Conservation (phyloP, 2,888 invertebrate species). For the Adineta ricciae region DNA sequence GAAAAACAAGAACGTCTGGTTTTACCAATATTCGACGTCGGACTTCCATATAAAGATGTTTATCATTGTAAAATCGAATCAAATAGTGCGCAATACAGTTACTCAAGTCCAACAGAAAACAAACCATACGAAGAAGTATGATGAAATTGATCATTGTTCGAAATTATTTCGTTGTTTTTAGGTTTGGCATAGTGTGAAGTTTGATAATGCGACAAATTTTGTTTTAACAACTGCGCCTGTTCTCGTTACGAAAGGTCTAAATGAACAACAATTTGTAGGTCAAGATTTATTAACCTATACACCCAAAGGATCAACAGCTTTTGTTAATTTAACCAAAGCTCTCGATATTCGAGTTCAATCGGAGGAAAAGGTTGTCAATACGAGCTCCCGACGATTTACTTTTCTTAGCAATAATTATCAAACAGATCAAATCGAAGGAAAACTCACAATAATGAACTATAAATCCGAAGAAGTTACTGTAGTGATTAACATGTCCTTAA, state of each 20-base stretch:
- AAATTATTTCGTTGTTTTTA: background rate
- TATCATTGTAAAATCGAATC: background rate
- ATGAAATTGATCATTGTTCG: background rate
- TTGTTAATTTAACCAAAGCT: conserved; percentile 14
- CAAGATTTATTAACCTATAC: conserved; percentile 7
- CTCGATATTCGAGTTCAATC: background rate
- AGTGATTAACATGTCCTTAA: background rate
- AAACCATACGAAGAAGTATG: background rate
- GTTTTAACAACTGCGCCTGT: background rate
- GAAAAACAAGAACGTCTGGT: background rate
- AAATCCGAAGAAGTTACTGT: background rate
- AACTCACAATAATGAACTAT: background rate
- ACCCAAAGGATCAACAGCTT: background rate
- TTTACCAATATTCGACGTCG: background rate
- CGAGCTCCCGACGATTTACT: background rate
- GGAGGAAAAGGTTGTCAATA: background rate
- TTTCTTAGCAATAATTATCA: background rate
- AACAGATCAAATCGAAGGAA: background rate
- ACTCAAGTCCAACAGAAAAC: background rate
- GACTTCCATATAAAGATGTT: conserved; percentile 5
- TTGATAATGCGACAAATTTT: background rate
- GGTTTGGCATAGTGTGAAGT: conserved; percentile 15
- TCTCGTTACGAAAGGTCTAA: background rate
- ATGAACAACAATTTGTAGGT: background rate
- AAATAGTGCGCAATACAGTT: too few relatives aligned